phyloP scores from a whole-genome alignment of 2,888 invertebrate species.

The Drosophila emarginata region DNA sequence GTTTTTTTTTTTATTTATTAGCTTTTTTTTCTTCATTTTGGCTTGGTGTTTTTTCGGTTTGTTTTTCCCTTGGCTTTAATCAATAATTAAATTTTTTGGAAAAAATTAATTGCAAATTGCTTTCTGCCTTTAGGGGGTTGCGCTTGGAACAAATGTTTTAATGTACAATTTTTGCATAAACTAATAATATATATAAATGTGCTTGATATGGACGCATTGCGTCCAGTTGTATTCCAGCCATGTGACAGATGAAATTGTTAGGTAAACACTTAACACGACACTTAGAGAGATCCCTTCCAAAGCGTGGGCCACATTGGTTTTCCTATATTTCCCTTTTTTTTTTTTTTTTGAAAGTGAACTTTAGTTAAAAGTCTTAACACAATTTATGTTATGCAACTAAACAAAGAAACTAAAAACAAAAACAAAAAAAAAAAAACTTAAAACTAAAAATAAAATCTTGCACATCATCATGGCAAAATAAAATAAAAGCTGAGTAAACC shows the following conservation, averaged over 20 bases:
- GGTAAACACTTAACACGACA: conserved; percentile 8
- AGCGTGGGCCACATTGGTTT: conserved; percentile 21
- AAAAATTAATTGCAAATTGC: conserved; percentile 50
- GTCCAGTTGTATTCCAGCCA: conserved; percentile 53
- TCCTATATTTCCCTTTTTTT: background rate
- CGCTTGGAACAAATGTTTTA: conserved; percentile 8
- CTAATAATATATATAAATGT: conserved; percentile 44
- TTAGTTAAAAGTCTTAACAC: conserved; percentile 8
- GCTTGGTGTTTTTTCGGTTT: conserved; percentile 1
- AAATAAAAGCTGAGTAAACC: background rate
- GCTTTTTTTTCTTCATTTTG: background rate
- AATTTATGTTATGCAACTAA: conserved; percentile 8
- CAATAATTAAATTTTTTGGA: conserved; percentile 41
- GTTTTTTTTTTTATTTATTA: conserved; percentile 10
- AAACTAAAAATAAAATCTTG: background rate
- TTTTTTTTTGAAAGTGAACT: conserved; percentile 46
- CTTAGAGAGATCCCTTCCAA: background rate
- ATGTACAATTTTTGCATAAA: background rate
- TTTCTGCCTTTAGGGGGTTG: background rate
- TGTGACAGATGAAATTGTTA: conserved; percentile 15
- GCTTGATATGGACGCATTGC: conserved; percentile 47
- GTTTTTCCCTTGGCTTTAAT: conserved; percentile 63
- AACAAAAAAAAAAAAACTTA: no score
- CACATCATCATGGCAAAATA: conserved; percentile 2
- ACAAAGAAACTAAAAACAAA: background rate